Base-by-base conservation (phyloP, 2,888 invertebrate species). In the Latrodectus hesperus region DNA sequence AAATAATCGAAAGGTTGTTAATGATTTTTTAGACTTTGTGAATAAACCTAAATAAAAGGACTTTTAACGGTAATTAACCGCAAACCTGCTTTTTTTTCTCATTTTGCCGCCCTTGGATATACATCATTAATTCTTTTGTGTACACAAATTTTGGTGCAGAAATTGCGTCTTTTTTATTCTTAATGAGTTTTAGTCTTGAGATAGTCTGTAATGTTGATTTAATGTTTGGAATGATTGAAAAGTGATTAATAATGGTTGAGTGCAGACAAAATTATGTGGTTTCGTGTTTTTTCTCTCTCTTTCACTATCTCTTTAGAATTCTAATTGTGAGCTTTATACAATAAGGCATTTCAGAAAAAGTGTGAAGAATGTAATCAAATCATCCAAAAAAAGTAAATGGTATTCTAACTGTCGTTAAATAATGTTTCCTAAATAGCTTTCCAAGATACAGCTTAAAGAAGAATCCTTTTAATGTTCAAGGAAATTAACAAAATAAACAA, bases 81-180 rank as follows among this genome's bases (percentile, higher is more conserved):
- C 14, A 65, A 16, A 6, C 26, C 9, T n/a, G 52, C 26, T 38
- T 49, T 76, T 49, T 76, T 76, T 65, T 68, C n/a, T 51, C n/a
- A 60, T 53, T 12, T 9, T 1, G n/a, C 22, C 55, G 82, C 53
- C 82, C 82, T 82, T 82, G 82, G 82, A 68, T 11, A 74, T 55
- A 73, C 55, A 65, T 74, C 82, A 82, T 82, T 65, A 74, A 80
- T n/a, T 65, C 14, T n/a, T 76, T 49, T 60, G 60, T 60, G n/a
- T n/a, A 60, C 12, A 14, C 14, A 60, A 9, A 60, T 60, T 12
- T 16, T 60, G 60, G 60, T n/a, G 60, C n/a, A n/a, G n/a, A 60
- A 60, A 60, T 60, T 60, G n/a, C 60, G 12, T 3, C 38, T 60
- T 60, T 60, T n/a, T 60, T n/a, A 60, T 16, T 60, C n/a, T 16